phyloP scores from a whole-genome alignment of 2,888 invertebrate species.

The Neoitamus cyanurus region DNA sequence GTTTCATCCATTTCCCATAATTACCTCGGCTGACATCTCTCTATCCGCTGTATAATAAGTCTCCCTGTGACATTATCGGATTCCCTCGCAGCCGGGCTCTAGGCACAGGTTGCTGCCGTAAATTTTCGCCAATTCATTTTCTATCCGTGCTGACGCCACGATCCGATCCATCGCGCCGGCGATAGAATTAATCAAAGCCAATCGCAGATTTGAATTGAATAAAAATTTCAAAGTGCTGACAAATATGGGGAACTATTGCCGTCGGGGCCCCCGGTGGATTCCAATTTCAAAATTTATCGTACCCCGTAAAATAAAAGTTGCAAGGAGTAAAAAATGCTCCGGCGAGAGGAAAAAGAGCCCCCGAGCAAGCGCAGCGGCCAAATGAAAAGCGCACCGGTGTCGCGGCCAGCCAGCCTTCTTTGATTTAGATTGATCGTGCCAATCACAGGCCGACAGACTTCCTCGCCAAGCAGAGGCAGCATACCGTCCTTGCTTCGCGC shows the following conservation, averaged over 20 bases:
- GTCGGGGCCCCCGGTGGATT: neutral
- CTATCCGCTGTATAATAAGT: slow-evolving; percentile 13
- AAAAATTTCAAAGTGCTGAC: slow-evolving; percentile 45
- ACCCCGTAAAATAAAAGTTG: slow-evolving; percentile 32
- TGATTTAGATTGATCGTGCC: slow-evolving; percentile 47
- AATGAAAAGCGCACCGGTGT: neutral
- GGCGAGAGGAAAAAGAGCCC: neutral
- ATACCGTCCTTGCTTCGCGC: slow-evolving; percentile 28
- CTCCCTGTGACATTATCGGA: neutral
- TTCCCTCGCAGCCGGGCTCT: neutral
- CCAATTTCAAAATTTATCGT: slow-evolving; percentile 45
- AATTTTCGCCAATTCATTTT: slow-evolving; percentile 34
- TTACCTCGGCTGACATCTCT: slow-evolving; percentile 20
- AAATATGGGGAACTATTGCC: slow-evolving; percentile 40
- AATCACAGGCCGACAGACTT: slow-evolving; percentile 42
- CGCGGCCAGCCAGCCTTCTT: slow-evolving; percentile 27
- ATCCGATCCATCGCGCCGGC: neutral
- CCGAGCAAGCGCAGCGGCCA: neutral
- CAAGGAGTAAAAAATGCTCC: neutral
- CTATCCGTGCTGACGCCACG: neutral
- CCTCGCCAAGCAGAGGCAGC: neutral
- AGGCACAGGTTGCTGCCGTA: neutral
- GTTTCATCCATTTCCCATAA: slow-evolving; percentile 17
- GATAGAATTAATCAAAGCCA: slow-evolving; percentile 38
- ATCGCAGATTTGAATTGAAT: slow-evolving; percentile 43